phyloP scores from a whole-genome alignment of 2,797 vertebrate species.

The Chrosomus eos region DNA sequence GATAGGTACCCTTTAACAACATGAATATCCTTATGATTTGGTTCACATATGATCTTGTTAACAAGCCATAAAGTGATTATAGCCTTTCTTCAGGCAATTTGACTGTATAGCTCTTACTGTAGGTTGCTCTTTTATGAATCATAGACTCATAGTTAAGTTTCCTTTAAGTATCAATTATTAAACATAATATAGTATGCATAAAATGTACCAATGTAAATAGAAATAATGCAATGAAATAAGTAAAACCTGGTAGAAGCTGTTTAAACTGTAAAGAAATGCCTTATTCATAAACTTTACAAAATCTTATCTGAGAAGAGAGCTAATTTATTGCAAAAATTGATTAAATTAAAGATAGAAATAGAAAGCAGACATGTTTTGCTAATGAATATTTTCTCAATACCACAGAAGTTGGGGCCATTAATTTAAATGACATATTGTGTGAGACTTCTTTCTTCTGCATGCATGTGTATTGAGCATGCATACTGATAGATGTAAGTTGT shows the following conservation, averaged over 20 bases:
- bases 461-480: background rate
- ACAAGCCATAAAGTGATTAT: background rate
- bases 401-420: background rate
- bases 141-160: background rate
- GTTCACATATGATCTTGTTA: background rate
- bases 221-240: background rate
- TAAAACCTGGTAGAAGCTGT: background rate
- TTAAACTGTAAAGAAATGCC: too few relatives aligned
- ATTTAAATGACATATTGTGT: constrained; percentile 20
- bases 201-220: background rate
- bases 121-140: background rate
- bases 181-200: background rate
- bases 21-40: background rate
- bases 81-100: background rate
- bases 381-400: background rate
- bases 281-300: background rate
- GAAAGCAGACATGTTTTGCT: background rate
- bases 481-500: background rate
- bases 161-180: background rate
- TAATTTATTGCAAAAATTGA: background rate
- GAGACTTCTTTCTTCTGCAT: background rate
- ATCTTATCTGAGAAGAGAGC: background rate
- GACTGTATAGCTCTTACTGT: too few relatives aligned
- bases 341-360: background rate
- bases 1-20: too few relatives aligned